phyloP scores from a whole-genome alignment of 2,888 invertebrate species.

The Dicyrtomina minuta region DNA sequence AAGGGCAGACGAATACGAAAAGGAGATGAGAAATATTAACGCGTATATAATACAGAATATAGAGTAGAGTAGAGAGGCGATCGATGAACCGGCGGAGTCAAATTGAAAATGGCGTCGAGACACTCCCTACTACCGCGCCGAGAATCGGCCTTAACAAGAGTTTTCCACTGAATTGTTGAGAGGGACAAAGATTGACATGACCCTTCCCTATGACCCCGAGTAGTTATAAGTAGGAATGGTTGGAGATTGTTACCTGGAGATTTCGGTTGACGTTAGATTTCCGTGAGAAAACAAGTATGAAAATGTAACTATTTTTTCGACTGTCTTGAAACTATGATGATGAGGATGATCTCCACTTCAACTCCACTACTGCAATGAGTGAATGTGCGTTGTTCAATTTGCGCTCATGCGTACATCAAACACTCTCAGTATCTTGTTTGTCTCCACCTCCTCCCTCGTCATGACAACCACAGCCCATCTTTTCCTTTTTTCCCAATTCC shows the following conservation, averaged over 20 bases:
- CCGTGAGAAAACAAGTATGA: conserved; percentile 25
- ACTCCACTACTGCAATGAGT: too few relatives aligned
- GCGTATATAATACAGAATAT: neutral
- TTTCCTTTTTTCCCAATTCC: neutral
- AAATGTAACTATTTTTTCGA: conserved; percentile 9
- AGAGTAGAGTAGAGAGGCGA: conserved; percentile 9
- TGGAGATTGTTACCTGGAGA: conserved; percentile 16
- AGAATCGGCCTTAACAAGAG: neutral
- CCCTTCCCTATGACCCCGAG: neutral
- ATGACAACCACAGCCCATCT: neutral
- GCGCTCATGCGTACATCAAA: conserved; percentile 3
- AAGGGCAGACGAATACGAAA: neutral
- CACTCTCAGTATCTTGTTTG: neutral
- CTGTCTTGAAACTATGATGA: too few relatives aligned
- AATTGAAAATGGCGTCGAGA: conserved; percentile 29
- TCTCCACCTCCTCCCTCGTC: neutral
- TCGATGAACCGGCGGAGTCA: conserved; percentile 31
- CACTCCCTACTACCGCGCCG: conserved; percentile 13
- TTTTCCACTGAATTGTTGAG: too few relatives aligned
- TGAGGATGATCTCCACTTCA: too few relatives aligned
- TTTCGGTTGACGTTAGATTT: conserved; percentile 21
- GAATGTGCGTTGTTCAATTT: conserved; percentile 14
- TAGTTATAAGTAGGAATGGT: neutral
- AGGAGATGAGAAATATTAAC: neutral
- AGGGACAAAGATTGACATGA: conserved; percentile 15